These are phyloP conservation scores for Scaptomyza polygonia DNA, from an alignment of 2,888 invertebrate species.

Conservation along the genomic window DNA sequence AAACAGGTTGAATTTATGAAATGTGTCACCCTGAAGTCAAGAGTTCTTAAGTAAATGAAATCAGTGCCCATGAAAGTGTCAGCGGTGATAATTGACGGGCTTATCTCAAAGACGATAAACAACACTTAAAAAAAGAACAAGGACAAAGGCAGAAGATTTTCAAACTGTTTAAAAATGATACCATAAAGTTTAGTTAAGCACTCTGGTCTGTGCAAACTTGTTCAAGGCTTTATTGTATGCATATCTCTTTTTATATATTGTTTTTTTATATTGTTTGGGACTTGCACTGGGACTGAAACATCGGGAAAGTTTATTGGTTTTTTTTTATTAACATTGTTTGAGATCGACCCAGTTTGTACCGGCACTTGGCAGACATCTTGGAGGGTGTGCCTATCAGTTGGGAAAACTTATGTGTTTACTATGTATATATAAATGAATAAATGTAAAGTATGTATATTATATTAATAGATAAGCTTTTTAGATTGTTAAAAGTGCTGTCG, in stretches of 20 bases:
- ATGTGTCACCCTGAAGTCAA: neutral
- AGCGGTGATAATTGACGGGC: conserved; percentile 5
- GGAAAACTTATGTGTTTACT: conserved; percentile 17
- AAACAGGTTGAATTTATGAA: neutral
- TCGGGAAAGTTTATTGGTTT: conserved; percentile 19
- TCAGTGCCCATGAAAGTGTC: conserved; percentile 16
- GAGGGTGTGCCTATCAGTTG: conserved; percentile 37
- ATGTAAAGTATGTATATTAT: conserved; percentile 9
- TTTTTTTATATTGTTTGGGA: conserved; percentile 23
- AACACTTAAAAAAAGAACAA: conserved; percentile 9
- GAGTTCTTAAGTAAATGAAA: conserved; percentile 4
- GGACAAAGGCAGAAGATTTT: conserved; percentile 18
- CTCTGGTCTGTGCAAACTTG: conserved; percentile 12
- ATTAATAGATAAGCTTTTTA: conserved; percentile 43
- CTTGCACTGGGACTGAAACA: conserved; percentile 8
- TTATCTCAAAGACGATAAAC: conserved; percentile 25
- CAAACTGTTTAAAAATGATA: conserved; percentile 20
- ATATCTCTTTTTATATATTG: conserved; percentile 5
- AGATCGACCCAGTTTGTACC: conserved; percentile 59
- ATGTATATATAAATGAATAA: conserved; percentile 3
- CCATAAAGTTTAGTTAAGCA: conserved; percentile 33
- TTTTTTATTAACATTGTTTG: conserved; percentile 18
- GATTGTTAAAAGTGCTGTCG: conserved; percentile 40
- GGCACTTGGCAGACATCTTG: conserved; percentile 60
- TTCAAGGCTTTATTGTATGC: conserved; percentile 6